Evolutionary conservation across 2,113 vertebrate genomes (phyloP).

Genomic region (Vidua chalybeata): DNA sequence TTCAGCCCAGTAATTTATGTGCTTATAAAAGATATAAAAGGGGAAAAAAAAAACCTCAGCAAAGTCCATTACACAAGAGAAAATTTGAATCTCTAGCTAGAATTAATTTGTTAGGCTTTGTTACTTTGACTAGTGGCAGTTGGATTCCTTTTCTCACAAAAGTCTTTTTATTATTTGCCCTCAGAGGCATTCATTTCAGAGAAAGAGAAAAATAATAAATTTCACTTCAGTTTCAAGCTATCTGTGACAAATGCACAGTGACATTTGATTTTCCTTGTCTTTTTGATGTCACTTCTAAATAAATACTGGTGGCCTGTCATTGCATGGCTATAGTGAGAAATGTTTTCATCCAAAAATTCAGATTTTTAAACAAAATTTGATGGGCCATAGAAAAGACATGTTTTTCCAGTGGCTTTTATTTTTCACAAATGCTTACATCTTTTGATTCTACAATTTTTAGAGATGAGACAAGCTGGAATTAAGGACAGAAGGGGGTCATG

Average conservation of each 20-base stretch:
- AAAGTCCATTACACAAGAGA: conserved; percentile 19
- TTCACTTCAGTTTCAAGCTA: conserved; percentile 26
- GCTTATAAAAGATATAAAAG: neutral
- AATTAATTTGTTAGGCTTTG: conserved; percentile 10
- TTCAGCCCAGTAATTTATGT: neutral
- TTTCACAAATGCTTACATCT: conserved; percentile 14
- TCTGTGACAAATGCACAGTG: conserved; percentile 37
- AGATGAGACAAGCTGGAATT: neutral
- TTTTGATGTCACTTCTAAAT: conserved; percentile 41
- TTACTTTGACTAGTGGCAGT: conserved; percentile 16
- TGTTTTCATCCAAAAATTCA: neutral
- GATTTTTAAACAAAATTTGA: conserved; percentile 37
- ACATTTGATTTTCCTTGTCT: conserved; percentile 39
- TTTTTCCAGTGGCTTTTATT: conserved; percentile 29
- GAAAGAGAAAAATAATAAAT: conserved; percentile 22
- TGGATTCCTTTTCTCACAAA: conserved; percentile 2
- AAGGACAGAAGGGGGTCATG: neutral
- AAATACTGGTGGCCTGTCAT: conserved; percentile 23
- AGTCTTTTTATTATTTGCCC: conserved; percentile 17
- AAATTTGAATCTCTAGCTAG: neutral
- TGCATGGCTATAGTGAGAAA: neutral
- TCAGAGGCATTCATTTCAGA: conserved; percentile 18
- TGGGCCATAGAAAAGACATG: conserved; percentile 2
- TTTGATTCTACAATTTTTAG: neutral
- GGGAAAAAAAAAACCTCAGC: neutral